Evolutionary conservation across 2,797 vertebrate genomes (phyloP).

Genomic region (Pseudomugil gertrudae): DNA sequence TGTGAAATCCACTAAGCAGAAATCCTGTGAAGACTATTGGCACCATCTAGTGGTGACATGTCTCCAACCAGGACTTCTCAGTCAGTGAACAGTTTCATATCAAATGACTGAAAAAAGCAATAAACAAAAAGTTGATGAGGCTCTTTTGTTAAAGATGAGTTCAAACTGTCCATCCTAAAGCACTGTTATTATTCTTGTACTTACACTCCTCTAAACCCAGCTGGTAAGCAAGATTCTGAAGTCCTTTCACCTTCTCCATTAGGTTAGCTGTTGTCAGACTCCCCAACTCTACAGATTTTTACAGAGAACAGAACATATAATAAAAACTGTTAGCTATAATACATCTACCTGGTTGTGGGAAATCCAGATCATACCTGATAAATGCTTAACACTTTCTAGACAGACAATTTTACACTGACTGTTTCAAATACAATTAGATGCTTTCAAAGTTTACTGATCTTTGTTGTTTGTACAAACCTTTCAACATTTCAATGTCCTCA

Average conservation of each 20-base stretch:
- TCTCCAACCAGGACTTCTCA: neutral
- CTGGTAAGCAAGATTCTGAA: slow-evolving; percentile 98
- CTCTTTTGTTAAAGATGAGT: neutral
- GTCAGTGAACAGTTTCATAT: neutral
- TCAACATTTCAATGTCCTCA: slow-evolving; percentile 98
- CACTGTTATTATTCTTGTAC: slow-evolving; percentile 70
- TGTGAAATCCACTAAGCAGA: slow-evolving; percentile 1
- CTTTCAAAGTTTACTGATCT: rapidly evolving
- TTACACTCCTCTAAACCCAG: slow-evolving; percentile 98
- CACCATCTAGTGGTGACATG: slow-evolving; percentile 78
- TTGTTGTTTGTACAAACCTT: slow-evolving; percentile 81
- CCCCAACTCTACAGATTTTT: slow-evolving; percentile 88
- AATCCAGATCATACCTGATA: slow-evolving; percentile 34
- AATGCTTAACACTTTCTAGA: neutral
- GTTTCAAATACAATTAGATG: slow-evolving; percentile 3
- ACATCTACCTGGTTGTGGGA: neutral
- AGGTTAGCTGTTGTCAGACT: slow-evolving; percentile 97
- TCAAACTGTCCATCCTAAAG: neutral
- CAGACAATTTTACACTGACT: slow-evolving; percentile 11
- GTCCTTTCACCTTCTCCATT: slow-evolving; percentile 98
- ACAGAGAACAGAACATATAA: neutral
- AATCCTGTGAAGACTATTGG: slow-evolving; percentile 30
- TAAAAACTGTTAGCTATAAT: neutral
- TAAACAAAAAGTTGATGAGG: neutral
- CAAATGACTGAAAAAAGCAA: neutral